These are phyloP conservation scores for Megaustenia siamemsis DNA, from an alignment of 2,888 invertebrate genomes.

Conservation along the genomic window DNA sequence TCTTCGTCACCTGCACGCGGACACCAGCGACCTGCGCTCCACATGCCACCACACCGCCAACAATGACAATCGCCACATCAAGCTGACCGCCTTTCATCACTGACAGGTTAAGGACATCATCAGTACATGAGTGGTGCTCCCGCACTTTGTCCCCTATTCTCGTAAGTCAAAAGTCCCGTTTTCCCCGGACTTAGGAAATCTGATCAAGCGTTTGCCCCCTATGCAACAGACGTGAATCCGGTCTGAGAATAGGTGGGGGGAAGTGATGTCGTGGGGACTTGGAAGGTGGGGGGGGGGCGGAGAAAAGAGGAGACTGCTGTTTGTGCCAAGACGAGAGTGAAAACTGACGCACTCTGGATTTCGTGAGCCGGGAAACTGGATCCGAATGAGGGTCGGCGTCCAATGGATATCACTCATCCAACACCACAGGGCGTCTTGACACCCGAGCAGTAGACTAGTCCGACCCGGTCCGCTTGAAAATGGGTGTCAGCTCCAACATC, in stretches of 20 bases:
- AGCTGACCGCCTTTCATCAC: background rate
- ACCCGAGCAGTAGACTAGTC: background rate
- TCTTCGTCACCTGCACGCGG: too few species aligned
- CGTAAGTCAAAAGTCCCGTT: background rate
- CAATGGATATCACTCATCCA: background rate
- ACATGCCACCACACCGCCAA: too few species aligned
- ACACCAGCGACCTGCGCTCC: too few species aligned
- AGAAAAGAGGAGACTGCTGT: too few species aligned
- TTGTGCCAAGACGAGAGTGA: conserved; percentile 6
- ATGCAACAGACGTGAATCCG: too few species aligned
- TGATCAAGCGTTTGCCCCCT: background rate
- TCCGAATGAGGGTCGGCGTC: background rate
- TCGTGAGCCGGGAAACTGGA: background rate
- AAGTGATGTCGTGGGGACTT: too few species aligned
- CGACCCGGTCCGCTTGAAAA: background rate
- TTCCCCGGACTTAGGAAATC: background rate
- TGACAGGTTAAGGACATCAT: conserved; percentile 25
- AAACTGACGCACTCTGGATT: conserved; percentile 16
- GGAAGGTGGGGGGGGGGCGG: too few species aligned
- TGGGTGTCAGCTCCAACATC: background rate
- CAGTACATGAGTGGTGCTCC: background rate
- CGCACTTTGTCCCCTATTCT: background rate
- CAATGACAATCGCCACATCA: background rate
- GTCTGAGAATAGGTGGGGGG: too few species aligned
- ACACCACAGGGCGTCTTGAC: conserved; percentile 4